Evolutionary conservation across 2,113 vertebrate species (phyloP).

Genomic region (Leucosticte australis): DNA sequence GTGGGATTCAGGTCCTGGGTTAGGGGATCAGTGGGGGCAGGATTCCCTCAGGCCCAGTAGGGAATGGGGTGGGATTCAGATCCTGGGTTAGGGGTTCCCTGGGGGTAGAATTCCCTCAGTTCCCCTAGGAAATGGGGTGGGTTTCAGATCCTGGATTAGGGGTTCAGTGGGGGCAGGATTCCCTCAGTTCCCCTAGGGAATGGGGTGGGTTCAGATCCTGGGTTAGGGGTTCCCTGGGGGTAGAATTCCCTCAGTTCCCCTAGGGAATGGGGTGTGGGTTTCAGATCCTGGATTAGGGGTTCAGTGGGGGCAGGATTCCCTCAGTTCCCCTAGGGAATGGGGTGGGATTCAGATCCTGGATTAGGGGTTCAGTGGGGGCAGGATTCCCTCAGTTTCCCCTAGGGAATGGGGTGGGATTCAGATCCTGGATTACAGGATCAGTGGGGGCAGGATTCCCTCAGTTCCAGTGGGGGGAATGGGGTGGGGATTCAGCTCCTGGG

Average conservation of each 20-base stretch:
- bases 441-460: background rate
- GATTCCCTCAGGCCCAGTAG: rapidly evolving
- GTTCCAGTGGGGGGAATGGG: rapidly evolving
- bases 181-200: background rate
- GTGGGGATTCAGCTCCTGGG: background rate
- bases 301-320: too few species aligned
- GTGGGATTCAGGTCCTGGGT: background rate
- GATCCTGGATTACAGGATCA: background rate
- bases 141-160: rapidly evolving
- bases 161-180: background rate
- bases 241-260: too few species aligned
- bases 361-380: background rate
- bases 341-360: too few species aligned
- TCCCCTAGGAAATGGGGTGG: rapidly evolving
- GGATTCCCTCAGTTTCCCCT: background rate
- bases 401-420: background rate
- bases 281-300: too few species aligned
- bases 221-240: too few species aligned
- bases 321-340: too few species aligned
- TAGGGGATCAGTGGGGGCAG: background rate
- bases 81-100: background rate
- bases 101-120: background rate
- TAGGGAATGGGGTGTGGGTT: rapidly evolving
- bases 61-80: background rate
- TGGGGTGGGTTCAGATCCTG: too few species aligned